These are phyloP conservation scores for Fukomys damarensis DNA, from an alignment of 2,113 vertebrate genomes.

Conservation along the genomic window DNA sequence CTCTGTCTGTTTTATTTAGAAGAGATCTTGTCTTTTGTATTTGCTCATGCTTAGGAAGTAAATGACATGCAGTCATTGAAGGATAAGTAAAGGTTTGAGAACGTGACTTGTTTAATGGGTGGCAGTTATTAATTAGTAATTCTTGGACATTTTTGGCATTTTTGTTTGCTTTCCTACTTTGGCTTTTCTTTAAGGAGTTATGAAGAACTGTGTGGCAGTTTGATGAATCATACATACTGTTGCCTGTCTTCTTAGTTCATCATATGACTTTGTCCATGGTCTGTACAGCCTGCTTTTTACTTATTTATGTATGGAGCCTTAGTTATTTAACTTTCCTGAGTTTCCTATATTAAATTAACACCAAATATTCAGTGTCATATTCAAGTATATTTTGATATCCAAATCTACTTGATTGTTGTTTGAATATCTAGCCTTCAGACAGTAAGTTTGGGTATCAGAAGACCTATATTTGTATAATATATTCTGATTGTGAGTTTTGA, in stretches of 20 bases:
- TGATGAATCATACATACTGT: background rate
- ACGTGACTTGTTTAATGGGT: background rate
- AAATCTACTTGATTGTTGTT: background rate
- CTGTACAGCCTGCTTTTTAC: background rate
- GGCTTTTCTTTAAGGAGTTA: background rate
- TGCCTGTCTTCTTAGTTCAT: background rate
- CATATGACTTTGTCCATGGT: background rate
- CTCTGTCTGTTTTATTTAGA: background rate
- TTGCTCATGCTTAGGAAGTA: background rate
- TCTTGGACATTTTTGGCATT: background rate
- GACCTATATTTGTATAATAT: background rate
- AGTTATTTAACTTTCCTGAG: background rate
- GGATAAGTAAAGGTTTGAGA: background rate
- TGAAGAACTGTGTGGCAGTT: background rate
- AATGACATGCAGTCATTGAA: background rate
- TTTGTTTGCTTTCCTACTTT: background rate
- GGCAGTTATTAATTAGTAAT: background rate
- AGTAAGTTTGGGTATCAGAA: slow-evolving; percentile 28
- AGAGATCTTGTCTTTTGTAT: background rate
- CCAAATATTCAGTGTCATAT: background rate
- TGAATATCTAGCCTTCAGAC: slow-evolving; percentile 7
- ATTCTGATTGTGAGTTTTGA: slow-evolving; percentile 29
- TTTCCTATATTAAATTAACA: background rate
- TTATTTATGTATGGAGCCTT: background rate
- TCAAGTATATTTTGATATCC: background rate